Evolutionary conservation across 2,113 vertebrate species (phyloP).

Genomic region (Pollachius pollachius): DNA sequence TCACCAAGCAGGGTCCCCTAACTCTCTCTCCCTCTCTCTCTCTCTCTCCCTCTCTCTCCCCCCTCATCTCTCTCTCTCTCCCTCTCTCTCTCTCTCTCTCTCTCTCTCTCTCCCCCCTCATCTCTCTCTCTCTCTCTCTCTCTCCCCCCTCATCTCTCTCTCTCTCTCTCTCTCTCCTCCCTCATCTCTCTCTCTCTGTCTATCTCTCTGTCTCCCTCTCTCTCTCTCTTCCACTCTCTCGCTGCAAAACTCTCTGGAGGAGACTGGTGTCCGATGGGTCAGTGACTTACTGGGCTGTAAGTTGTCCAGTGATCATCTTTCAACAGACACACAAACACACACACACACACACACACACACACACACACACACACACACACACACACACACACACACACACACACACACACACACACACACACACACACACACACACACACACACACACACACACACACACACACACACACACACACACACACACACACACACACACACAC

Average conservation of each 20-base stretch:
- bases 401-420: background rate
- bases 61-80: too few relatives aligned
- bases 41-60: too few relatives aligned
- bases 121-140: too few relatives aligned
- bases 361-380: slow-evolving; percentile 8
- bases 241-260: too few relatives aligned
- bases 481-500: too few relatives aligned
- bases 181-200: too few relatives aligned
- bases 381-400: slow-evolving; percentile 5
- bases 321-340: slow-evolving; percentile 5
- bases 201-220: too few relatives aligned
- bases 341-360: slow-evolving; percentile 13
- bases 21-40: too few relatives aligned
- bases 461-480: background rate
- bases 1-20: too few relatives aligned
- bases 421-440: background rate
- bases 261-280: background rate
- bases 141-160: rapidly evolving
- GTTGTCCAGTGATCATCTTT: background rate
- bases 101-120: too few relatives aligned
- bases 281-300: background rate
- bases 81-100: too few relatives aligned
- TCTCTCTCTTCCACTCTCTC: background rate
- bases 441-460: background rate
- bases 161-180: rapidly evolving